phyloP scores from a whole-genome alignment of 2,113 vertebrate genomes.

The Tautogolabrus adspersus region DNA sequence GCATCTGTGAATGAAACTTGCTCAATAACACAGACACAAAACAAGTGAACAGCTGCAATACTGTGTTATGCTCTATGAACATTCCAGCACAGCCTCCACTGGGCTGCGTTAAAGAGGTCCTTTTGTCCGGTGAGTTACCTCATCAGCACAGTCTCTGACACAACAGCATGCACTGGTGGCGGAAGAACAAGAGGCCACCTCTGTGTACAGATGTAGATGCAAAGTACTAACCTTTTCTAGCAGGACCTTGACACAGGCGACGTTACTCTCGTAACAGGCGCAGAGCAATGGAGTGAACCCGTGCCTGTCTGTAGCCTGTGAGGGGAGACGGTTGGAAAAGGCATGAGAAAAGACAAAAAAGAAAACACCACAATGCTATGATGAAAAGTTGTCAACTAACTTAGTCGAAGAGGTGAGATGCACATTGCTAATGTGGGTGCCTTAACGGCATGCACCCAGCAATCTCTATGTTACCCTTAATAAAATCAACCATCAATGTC shows the following conservation, averaged over 20 bases:
- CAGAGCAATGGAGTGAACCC: conserved; percentile 92
- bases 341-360: background rate
- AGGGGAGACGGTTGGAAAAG: background rate
- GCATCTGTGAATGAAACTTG: conserved; percentile 33
- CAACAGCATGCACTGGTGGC: conserved; percentile 17
- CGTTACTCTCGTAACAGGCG: conserved; percentile 91
- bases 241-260: conserved; percentile 92
- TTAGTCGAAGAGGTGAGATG: background rate
- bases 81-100: conserved; percentile 70
- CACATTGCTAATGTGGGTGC: background rate
- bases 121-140: conserved; percentile 68
- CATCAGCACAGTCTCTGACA: conserved; percentile 68
- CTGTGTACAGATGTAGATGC: background rate
- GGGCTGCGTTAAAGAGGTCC: conserved; percentile 46
- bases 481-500: background rate
- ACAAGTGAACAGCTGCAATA: conserved; percentile 35
- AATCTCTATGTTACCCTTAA: background rate
- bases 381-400: background rate
- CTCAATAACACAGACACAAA: conserved; percentile 26
- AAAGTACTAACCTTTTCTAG: conserved; percentile 91
- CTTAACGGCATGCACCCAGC: background rate
- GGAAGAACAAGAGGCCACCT: conserved; percentile 25
- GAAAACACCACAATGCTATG: background rate
- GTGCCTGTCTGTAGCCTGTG: conserved; percentile 94
- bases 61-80: conserved; percentile 40